Evolutionary conservation across 2,113 vertebrate genomes (phyloP).

Genomic region (Podarcis cretensis): DNA sequence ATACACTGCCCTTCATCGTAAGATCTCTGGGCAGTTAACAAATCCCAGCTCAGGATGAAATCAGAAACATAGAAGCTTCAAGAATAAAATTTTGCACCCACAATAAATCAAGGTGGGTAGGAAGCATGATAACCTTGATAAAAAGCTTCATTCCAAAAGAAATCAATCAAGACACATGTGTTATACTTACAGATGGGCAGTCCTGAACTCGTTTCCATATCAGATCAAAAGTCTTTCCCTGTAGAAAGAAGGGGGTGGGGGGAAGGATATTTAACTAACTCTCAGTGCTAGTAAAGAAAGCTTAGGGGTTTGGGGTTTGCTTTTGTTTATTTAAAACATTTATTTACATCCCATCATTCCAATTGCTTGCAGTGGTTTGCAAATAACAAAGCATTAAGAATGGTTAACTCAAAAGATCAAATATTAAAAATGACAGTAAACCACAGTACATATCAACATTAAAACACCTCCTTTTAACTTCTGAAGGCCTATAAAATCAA

Average conservation of each 20-base stretch:
- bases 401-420: neutral
- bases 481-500: neutral
- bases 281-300: neutral
- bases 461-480: neutral
- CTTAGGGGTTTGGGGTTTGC: neutral
- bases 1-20: too few relatives aligned
- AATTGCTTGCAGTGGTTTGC: neutral
- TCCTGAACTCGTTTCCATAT: constrained; percentile 82
- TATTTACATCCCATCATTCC: neutral
- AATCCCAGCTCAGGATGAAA: neutral
- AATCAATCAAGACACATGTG: neutral
- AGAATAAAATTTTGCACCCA: neutral
- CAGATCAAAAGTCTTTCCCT: constrained; percentile 87
- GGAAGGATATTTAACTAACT: constrained; percentile 45
- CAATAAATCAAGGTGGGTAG: neutral
- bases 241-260: constrained; percentile 49
- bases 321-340: neutral
- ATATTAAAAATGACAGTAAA: neutral
- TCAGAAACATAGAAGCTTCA: neutral
- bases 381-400: neutral
- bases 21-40: too few relatives aligned
- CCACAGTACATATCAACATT: neutral
- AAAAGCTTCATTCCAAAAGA: neutral
- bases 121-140: neutral
- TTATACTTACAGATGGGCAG: constrained; percentile 84